Conservation (phyloP, 2,113 vertebrate genomes). For the Desmodus rotundus region DNA sequence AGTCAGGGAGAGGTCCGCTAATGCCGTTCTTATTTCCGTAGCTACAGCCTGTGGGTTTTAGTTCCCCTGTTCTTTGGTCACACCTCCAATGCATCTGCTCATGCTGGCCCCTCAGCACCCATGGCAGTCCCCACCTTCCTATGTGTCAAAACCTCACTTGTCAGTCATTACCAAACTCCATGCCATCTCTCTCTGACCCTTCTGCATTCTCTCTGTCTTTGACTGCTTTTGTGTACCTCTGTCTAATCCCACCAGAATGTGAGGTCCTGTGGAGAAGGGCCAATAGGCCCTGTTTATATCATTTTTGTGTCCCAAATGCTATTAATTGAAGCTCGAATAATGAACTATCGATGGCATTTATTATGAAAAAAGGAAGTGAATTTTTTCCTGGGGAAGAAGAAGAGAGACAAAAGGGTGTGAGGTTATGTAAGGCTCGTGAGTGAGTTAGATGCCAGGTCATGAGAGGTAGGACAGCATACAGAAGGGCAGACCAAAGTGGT, state of each 20-base stretch:
- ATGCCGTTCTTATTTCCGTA: rapidly evolving
- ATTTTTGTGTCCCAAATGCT: background rate
- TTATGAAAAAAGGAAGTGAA: background rate
- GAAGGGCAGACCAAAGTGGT: background rate
- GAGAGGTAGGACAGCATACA: background rate
- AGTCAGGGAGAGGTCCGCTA: background rate
- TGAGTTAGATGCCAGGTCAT: background rate
- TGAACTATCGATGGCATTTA: background rate
- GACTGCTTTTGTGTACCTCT: background rate
- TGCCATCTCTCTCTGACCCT: background rate
- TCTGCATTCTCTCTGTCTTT: background rate
- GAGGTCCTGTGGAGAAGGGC: background rate
- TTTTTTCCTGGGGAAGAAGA: background rate
- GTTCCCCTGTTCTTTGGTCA: background rate
- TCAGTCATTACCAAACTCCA: background rate
- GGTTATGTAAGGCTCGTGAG: background rate
- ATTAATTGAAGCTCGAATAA: background rate
- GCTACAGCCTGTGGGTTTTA: background rate
- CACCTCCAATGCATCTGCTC: rapidly evolving
- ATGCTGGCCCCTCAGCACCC: no score
- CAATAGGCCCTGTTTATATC: background rate
- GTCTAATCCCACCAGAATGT: background rate
- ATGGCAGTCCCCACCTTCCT: background rate
- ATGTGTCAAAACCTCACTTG: background rate
- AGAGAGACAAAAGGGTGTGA: background rate